Conservation (phyloP, 2,888 invertebrate species). For the Platycnemis pennipes region DNA sequence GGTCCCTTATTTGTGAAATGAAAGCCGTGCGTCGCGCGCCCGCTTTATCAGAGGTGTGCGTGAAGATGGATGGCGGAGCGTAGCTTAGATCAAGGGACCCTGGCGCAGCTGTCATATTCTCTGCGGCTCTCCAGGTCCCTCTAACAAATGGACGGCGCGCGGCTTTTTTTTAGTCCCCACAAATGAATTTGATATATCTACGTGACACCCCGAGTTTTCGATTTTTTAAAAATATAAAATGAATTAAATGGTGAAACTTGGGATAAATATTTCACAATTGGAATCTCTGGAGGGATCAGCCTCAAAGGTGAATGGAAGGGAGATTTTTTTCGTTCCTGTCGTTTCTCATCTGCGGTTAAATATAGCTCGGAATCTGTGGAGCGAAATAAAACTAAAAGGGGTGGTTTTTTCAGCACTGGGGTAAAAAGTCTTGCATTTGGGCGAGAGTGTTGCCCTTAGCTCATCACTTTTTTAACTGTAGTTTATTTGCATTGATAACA, state of each 20-base stretch:
- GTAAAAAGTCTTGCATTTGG: not conserved
- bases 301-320: not conserved
- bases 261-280: constrained; percentile 20
- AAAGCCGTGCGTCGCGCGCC: not conserved
- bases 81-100: constrained; percentile 12
- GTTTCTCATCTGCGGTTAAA: constrained; percentile 28
- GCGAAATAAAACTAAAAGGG: not conserved
- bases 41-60: not conserved
- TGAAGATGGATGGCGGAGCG: constrained; percentile 40
- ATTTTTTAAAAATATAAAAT: constrained; percentile 23
- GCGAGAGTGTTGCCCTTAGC: not conserved
- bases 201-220: not conserved
- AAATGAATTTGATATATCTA: constrained; percentile 44
- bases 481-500: not conserved
- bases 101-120: constrained; percentile 38
- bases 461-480: not conserved
- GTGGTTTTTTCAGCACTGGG: not conserved
- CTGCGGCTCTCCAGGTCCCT: not conserved
- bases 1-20: not conserved
- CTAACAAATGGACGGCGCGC: not conserved
- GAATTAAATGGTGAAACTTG: not conserved
- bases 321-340: constrained; percentile 16
- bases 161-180: constrained; percentile 1
- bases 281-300: not conserved
- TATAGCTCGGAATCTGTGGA: constrained; percentile 8